Percentiles rank a stretch among this genome's conserved stretches.
Conservation (phyloP, 2,797 vertebrate species). For the Schizopygopsis malacanthus region DNA sequence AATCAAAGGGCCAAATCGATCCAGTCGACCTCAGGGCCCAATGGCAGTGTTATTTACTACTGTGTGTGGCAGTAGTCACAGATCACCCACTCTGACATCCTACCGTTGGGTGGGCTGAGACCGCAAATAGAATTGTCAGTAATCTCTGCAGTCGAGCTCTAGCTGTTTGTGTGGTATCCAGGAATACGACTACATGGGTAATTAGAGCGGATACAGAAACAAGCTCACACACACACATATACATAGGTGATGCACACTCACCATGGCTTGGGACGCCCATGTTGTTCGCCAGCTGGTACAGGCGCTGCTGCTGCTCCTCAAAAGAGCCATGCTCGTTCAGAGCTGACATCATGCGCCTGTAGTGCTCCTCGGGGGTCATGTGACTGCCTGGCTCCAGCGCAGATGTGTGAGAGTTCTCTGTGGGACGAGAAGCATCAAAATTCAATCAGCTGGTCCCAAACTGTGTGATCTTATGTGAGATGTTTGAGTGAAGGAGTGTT, state of each 20-base stretch:
- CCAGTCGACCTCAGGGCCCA: slow-evolving; percentile 65
- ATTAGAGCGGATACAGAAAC: slow-evolving; percentile 40
- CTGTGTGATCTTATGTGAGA: slow-evolving; percentile 11
- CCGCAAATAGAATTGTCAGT: slow-evolving; percentile 80
- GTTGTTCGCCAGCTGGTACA: slow-evolving; percentile 93
- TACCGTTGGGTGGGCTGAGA: slow-evolving; percentile 76
- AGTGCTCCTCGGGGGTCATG: slow-evolving; percentile 98
- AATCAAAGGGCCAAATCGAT: slow-evolving; percentile 77
- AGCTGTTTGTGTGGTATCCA: slow-evolving; percentile 44
- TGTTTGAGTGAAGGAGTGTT: slow-evolving; percentile 43
- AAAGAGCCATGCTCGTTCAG: slow-evolving; percentile 89
- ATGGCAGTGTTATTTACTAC: slow-evolving; percentile 82
- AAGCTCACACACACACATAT: slow-evolving; percentile 31
- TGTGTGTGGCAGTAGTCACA: slow-evolving; percentile 80
- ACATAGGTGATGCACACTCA: slow-evolving; percentile 52
- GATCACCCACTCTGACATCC: slow-evolving; percentile 84
- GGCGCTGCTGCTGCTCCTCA: slow-evolving; percentile 94
- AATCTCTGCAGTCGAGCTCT: slow-evolving; percentile 53
- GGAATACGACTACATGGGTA: slow-evolving; percentile 20
- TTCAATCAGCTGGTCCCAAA: slow-evolving; percentile 25
- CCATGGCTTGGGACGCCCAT: slow-evolving; percentile 90
- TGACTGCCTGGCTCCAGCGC: slow-evolving; percentile 85
- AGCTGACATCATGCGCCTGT: slow-evolving; percentile 93
- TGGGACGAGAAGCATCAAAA: not conserved
- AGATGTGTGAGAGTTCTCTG: slow-evolving; percentile 90